These are phyloP conservation scores for Ailuropoda melanoleuca DNA, from an alignment of 2,113 vertebrate species.

Conservation along the genomic window DNA sequence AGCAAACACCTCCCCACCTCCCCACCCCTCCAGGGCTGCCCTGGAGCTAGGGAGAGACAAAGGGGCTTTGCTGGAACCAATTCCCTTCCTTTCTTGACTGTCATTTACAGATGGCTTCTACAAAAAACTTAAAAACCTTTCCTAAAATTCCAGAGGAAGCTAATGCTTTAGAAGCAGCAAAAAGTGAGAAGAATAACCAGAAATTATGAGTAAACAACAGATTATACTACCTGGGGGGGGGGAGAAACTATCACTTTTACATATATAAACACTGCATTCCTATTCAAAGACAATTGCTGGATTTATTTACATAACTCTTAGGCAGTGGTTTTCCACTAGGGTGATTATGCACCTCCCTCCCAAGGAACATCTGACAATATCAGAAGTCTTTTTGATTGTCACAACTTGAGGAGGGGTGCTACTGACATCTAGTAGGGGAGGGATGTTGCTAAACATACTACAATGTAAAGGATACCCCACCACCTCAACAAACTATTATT, in stretches of 20 bases:
- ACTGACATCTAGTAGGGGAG: not conserved
- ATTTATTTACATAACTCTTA: not conserved
- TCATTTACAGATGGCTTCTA: not conserved
- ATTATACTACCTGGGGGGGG: not conserved
- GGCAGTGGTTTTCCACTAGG: not conserved
- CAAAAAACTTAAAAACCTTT: not conserved
- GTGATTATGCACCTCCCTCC: not conserved
- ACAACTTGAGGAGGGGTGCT: not conserved
- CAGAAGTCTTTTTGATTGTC: conserved; percentile 11
- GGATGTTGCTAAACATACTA: not conserved
- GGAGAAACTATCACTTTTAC: not conserved
- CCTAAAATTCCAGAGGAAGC: not conserved
- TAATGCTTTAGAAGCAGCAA: conserved; percentile 4
- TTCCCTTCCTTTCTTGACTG: not conserved
- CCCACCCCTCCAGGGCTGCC: not conserved
- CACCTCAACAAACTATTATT: not conserved
- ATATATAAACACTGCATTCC: not conserved
- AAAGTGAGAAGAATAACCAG: not conserved
- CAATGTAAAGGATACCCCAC: not conserved
- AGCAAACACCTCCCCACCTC: not conserved
- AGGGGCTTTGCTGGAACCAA: not conserved
- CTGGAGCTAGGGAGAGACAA: not conserved
- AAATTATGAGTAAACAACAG: not conserved
- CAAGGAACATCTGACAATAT: not conserved
- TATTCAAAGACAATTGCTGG: not conserved